A percentile compares a stretch with the other conserved stretches of the same genome.
These are phyloP conservation scores for Leptodactylus fuscus DNA, from an alignment of 2,113 vertebrate genomes.

Conservation along the genomic window DNA sequence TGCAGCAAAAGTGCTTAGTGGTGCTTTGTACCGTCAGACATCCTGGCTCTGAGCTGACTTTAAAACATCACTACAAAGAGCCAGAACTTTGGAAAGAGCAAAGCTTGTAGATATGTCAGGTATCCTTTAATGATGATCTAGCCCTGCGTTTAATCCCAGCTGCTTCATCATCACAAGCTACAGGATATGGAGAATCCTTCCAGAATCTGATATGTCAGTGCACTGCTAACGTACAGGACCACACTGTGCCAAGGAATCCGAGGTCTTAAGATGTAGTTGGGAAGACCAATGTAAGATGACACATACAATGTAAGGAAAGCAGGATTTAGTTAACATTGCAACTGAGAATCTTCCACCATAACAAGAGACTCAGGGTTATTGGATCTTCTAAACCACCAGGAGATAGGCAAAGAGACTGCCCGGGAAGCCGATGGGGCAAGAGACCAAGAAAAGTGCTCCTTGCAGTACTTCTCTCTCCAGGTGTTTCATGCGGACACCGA, in stretches of 20 bases:
- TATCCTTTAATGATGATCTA: conserved; percentile 27
- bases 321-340: too few relatives aligned
- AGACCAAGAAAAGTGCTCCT: too few relatives aligned
- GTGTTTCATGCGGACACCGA: too few relatives aligned
- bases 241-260: not conserved
- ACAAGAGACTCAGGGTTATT: too few relatives aligned
- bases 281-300: too few relatives aligned
- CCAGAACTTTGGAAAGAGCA: conserved; percentile 41
- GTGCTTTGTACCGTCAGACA: conserved; percentile 43
- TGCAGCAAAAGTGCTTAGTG: conserved; percentile 41
- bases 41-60: conserved; percentile 34
- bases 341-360: too few relatives aligned
- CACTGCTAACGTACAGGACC: too few relatives aligned
- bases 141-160: conserved; percentile 9
- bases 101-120: conserved; percentile 43
- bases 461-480: too few relatives aligned
- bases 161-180: conserved; percentile 38
- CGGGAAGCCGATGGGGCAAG: too few relatives aligned
- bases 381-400: too few relatives aligned
- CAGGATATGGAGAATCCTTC: not conserved
- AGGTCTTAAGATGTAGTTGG: not conserved
- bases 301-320: too few relatives aligned
- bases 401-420: too few relatives aligned
- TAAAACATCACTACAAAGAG: conserved; percentile 27
- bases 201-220: not conserved